phyloP scores from a whole-genome alignment of 2,113 vertebrate genomes.

The Seriola quinqueradiata region DNA sequence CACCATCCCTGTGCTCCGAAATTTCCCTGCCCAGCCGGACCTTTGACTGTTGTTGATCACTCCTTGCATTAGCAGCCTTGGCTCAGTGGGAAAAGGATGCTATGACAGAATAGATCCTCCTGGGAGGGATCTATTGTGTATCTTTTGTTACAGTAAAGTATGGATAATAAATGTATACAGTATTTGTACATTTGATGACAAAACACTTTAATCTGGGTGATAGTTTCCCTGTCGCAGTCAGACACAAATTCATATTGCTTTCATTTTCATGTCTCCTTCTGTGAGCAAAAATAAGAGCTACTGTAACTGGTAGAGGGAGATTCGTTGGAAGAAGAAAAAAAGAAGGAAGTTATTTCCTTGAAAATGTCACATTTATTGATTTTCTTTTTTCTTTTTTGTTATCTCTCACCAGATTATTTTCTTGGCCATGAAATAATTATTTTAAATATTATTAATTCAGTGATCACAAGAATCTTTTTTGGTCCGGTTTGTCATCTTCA shows the following conservation, averaged over 20 bases:
- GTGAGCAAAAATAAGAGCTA: background rate
- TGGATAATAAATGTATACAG: background rate
- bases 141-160: background rate
- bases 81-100: background rate
- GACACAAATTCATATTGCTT: background rate
- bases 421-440: background rate
- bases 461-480: background rate
- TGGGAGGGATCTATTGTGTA: background rate
- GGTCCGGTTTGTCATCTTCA: no score
- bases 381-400: background rate
- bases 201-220: background rate
- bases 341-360: background rate
- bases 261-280: background rate
- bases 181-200: background rate
- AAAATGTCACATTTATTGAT: background rate
- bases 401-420: background rate
- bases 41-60: constrained; percentile 9
- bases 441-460: background rate
- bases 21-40: constrained; percentile 1
- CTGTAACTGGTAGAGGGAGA: background rate
- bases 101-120: background rate
- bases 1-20: background rate
- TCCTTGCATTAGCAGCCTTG: constrained; percentile 11
- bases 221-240: background rate
- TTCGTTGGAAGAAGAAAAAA: background rate